Percentiles rank a stretch among this genome's conserved stretches.
These are phyloP conservation scores for Piprites chloris DNA, from an alignment of 2,113 vertebrate genomes.

Conservation along the genomic window DNA sequence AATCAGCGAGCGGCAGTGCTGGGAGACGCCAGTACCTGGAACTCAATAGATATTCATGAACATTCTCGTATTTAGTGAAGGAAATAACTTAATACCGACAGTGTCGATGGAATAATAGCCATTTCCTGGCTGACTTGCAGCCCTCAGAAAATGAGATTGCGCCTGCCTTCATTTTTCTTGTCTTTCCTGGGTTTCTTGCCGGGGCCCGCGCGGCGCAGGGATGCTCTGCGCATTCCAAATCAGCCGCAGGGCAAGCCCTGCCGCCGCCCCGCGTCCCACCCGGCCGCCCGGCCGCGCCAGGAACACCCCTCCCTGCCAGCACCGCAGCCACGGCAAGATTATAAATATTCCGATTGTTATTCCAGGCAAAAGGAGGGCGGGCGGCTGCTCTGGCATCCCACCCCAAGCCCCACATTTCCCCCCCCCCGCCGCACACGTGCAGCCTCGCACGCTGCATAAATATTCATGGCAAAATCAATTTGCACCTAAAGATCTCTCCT, in stretches of 20 bases:
- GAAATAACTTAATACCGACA: constrained; percentile 99
- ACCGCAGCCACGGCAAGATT: neutral
- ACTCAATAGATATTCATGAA: constrained; percentile 99
- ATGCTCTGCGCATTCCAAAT: constrained; percentile 89
- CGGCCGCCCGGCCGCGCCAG: neutral
- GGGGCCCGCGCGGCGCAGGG: constrained; percentile 71
- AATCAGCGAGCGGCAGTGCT: constrained; percentile 85
- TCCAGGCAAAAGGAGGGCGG: constrained; percentile 9
- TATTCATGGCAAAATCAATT: constrained; percentile 66
- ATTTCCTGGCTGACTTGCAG: constrained; percentile 99
- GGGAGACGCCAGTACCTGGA: constrained; percentile 89
- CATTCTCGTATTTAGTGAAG: constrained; percentile 99
- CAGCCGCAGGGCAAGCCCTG: constrained; percentile 71
- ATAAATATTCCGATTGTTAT: constrained; percentile 43
- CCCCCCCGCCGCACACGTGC: neutral
- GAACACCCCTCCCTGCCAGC: constrained; percentile 11
- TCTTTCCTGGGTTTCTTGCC: constrained; percentile 85
- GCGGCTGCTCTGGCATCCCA: neutral
- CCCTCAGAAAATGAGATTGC: constrained; percentile 99
- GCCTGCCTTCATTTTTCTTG: constrained; percentile 97
- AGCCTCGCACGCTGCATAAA: neutral
- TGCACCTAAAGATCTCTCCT: constrained; percentile 29
- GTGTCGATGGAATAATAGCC: constrained; percentile 98
- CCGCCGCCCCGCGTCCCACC: neutral
- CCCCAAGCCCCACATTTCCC: neutral